Percentiles rank a stretch among this genome's conserved stretches.
phyloP scores from a whole-genome alignment of 2,888 invertebrate genomes.

The Diloba caeruleocephala region DNA sequence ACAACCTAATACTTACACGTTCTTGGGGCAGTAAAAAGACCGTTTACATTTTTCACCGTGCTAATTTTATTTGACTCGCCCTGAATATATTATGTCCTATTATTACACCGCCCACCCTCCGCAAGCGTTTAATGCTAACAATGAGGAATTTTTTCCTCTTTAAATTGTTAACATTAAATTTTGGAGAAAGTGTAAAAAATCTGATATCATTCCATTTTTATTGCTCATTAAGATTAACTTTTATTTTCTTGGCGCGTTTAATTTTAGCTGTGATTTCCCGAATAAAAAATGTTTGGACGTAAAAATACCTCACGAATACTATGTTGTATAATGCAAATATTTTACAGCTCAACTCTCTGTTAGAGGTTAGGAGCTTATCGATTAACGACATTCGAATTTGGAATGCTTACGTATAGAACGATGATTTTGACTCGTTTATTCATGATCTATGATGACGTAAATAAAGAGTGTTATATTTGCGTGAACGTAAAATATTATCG shows the following conservation, averaged over 20 bases:
- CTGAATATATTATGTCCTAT: slow-evolving; percentile 88
- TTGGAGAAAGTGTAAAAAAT: slow-evolving; percentile 78
- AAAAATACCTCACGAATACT: slow-evolving; percentile 14
- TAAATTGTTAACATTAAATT: slow-evolving; percentile 85
- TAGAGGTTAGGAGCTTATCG: slow-evolving; percentile 17
- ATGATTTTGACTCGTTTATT: slow-evolving; percentile 1
- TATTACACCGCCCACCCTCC: slow-evolving; percentile 81
- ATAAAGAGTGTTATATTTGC: slow-evolving; percentile 13
- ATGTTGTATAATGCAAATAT: slow-evolving; percentile 21
- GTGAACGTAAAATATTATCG: slow-evolving; percentile 25
- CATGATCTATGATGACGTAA: slow-evolving; percentile 6
- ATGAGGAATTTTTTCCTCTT: slow-evolving; percentile 78
- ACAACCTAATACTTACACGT: slow-evolving; percentile 83
- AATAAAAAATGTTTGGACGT: slow-evolving; percentile 48
- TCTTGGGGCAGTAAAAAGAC: slow-evolving; percentile 81
- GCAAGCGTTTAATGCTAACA: slow-evolving; percentile 82
- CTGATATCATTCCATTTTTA: slow-evolving; percentile 80
- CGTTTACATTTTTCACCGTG: slow-evolving; percentile 89
- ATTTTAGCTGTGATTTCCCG: slow-evolving; percentile 57
- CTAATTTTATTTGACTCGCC: slow-evolving; percentile 89
- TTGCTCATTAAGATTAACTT: slow-evolving; percentile 78
- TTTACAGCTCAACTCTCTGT: slow-evolving; percentile 12
- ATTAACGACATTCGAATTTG: slow-evolving; percentile 24
- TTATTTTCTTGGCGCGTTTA: slow-evolving; percentile 68
- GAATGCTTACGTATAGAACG: not conserved